Evolutionary conservation across 2,888 invertebrate genomes (phyloP), one percentile per base, ranked within the genome.

Genomic region (Pollenia griseotomentosa): DNA sequence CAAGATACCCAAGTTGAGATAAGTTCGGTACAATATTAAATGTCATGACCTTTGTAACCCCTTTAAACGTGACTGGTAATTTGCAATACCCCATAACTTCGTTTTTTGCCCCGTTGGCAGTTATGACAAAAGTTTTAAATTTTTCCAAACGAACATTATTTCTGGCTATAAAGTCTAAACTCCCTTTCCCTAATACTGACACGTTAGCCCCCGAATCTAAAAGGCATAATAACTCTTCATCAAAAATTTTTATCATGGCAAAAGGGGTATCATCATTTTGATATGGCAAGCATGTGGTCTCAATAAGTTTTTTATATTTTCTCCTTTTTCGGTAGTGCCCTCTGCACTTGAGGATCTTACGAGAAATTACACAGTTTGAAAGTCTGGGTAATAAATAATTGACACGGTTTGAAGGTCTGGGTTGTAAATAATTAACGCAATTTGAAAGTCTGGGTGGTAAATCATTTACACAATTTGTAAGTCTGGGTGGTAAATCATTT

Each of bases 151-250:
- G n/a, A 6, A 81, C 12, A 5, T 73, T 53, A 19, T 71, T 51
- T n/a, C 10, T 65, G 4, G n/a, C 7, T 10, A 81, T 40, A 46
- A 83, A 83, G 10, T 74, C 48, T 2, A 57, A 2, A 23, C 44
- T 63, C 6, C 16, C 42, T 1, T 63, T 63, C 3, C 63, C 44
- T 16, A 65, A 19, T 0, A 65, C 65, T 5, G 65, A 65, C 42
- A 55, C n/a, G 12, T 53, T 83, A 0, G 83, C 81, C 4, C 81
- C 81, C 1, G 74, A 82, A 11, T 82, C 81, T 40, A 82, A 55
- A 2, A 74, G 44, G 3, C 55, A 55, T 10, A 33, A 8, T 2
- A 74, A 12, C 0, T 48, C 14, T 0, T 74, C 46, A 10, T 66
- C 48, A 40, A 65, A 57, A 14, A 73, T 57, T 16, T 65, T 65